Conservation (phyloP, 2,797 vertebrate species). For the Gymnoscopelus braueri region DNA sequence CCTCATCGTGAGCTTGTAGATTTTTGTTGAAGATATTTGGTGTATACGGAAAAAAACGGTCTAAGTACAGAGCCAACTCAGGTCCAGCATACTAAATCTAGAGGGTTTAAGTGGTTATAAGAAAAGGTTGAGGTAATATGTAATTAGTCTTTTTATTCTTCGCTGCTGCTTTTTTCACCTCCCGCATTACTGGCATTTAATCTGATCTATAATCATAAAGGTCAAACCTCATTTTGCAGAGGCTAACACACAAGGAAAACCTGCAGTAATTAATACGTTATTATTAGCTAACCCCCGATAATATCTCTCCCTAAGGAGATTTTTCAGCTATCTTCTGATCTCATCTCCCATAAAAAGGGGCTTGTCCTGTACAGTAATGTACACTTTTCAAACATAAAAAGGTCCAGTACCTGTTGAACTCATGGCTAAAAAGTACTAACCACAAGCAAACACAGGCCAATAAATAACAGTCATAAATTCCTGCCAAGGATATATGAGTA, state of each 20-base stretch:
- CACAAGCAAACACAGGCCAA: slow-evolving; percentile 24
- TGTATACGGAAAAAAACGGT: no score
- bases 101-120: no score
- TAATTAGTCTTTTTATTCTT: no score
- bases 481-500: slow-evolving; percentile 43
- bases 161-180: no score
- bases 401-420: slow-evolving; percentile 26
- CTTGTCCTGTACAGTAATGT: slow-evolving; percentile 50
- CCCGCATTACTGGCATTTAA: no score
- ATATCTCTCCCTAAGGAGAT: slow-evolving; percentile 34
- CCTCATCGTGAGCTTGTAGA: no score
- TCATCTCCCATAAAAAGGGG: slow-evolving; percentile 62
- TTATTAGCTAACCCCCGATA: slow-evolving; percentile 47
- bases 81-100: no score
- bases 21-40: no score
- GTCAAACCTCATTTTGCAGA: not conserved
- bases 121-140: no score
- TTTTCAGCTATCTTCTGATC: slow-evolving; percentile 61
- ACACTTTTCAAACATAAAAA: slow-evolving; percentile 40
- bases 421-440: slow-evolving; percentile 35
- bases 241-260: slow-evolving; percentile 11
- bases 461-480: slow-evolving; percentile 72
- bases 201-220: not conserved
- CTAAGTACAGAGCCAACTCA: no score
- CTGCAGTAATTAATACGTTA: slow-evolving; percentile 30